Evolutionary conservation across 2,113 vertebrate genomes (phyloP).

Genomic region (Pseudopodoces humilis): DNA sequence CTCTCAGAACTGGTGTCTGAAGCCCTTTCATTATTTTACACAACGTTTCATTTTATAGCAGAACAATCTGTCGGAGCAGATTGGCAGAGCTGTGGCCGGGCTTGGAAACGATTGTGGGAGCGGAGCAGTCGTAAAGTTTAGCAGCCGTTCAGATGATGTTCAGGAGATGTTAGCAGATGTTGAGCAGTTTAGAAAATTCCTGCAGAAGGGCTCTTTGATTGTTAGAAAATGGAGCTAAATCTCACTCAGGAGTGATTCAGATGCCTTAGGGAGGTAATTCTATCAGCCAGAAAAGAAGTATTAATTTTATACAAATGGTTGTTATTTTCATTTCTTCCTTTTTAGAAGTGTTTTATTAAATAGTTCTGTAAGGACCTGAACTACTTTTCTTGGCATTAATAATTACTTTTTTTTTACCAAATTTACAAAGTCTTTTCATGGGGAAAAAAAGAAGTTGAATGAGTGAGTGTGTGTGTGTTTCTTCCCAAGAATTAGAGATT

Average conservation of each 20-base stretch:
- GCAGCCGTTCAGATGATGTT: neutral
- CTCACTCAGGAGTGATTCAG: neutral
- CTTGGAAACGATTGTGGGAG: neutral
- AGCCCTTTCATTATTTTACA: neutral
- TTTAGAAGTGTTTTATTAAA: neutral
- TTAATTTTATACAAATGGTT: neutral
- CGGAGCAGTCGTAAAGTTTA: neutral
- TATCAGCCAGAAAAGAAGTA: neutral
- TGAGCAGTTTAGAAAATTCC: neutral
- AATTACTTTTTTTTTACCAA: neutral
- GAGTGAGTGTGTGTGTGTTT: neutral
- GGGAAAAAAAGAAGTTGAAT: fast-evolving
- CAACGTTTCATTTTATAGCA: neutral
- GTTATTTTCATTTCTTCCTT: neutral
- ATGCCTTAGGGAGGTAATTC: neutral
- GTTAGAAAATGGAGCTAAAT: neutral
- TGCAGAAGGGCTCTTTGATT: neutral
- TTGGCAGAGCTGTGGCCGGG: neutral
- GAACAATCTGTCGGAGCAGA: slow-evolving; percentile 1
- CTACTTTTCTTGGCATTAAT: neutral
- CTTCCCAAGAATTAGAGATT: neutral
- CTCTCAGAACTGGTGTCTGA: neutral
- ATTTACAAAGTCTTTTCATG: neutral
- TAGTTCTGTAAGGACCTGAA: neutral
- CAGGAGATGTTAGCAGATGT: slow-evolving; percentile 20